Conservation (phyloP, 1,140 invertebrate species). For the Drosophila mauritiana region DNA sequence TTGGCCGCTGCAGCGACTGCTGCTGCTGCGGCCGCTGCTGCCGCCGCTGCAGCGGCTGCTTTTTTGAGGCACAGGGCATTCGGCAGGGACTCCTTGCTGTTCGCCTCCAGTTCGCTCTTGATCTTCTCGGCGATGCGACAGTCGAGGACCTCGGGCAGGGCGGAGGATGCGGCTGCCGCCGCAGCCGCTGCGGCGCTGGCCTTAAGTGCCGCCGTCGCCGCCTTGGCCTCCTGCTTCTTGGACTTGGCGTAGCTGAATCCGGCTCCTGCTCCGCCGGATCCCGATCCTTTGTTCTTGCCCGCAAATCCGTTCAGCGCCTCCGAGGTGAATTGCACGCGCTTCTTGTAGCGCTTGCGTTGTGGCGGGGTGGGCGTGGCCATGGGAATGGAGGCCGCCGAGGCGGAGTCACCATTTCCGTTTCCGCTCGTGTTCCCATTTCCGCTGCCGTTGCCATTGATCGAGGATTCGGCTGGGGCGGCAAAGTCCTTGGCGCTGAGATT, state of each 20-base stretch:
- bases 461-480: constrained; percentile 45
- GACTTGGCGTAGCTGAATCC: constrained; percentile 50
- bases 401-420: constrained; percentile 36
- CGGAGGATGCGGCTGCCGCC: constrained; percentile 50
- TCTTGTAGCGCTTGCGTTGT: constrained; percentile 80
- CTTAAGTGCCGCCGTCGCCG: constrained; percentile 63
- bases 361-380: constrained; percentile 62
- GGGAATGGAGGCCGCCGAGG: constrained; percentile 18
- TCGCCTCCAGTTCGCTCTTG: constrained; percentile 83
- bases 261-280: neutral
- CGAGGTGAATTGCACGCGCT: constrained; percentile 80
- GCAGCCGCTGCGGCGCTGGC: constrained; percentile 49
- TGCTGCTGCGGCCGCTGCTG: constrained; percentile 50
- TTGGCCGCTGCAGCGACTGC: constrained; percentile 28
- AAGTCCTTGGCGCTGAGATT: constrained; percentile 83
- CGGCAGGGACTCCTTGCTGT: constrained; percentile 64
- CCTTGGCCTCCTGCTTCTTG: constrained; percentile 72
- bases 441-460: constrained; percentile 48
- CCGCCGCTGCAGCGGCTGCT: constrained; percentile 59
- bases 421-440: constrained; percentile 35
- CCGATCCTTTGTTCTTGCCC: constrained; percentile 44
- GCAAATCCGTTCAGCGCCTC: constrained; percentile 76
- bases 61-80: constrained; percentile 80
- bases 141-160: constrained; percentile 80
- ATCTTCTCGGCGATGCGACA: constrained; percentile 84